A percentile compares a stretch with the other conserved stretches of the same genome.
Conservation (phyloP, 2,888 invertebrate species). For the Chrysopilus asiliformis region DNA sequence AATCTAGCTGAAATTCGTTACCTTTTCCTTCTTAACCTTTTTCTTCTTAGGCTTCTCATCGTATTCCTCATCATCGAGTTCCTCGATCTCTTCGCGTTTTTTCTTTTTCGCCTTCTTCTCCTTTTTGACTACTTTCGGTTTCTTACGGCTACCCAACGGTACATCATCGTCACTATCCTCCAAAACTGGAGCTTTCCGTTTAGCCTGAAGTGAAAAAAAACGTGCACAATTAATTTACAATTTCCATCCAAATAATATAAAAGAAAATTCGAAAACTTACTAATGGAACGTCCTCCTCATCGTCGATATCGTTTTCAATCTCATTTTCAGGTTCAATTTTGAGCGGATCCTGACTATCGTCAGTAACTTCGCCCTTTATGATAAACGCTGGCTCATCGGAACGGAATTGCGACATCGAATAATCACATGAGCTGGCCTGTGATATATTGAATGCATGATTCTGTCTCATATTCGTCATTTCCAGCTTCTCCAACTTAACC, state of each 20-base stretch:
- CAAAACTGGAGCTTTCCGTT: conserved; percentile 36
- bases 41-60: conserved; percentile 46
- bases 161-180: conserved; percentile 49
- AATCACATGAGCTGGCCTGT: conserved; percentile 56
- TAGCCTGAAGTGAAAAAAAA: conserved; percentile 15
- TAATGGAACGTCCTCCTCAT: conserved; percentile 64
- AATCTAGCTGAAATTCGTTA: conserved; percentile 11
- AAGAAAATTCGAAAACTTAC: conserved; percentile 39
- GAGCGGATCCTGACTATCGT: conserved; percentile 37
- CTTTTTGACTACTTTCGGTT: conserved; percentile 44
- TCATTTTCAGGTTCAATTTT: conserved; percentile 28
- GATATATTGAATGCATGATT: conserved; percentile 35
- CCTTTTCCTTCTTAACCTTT: conserved; percentile 31
- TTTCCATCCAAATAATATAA: too few species aligned
- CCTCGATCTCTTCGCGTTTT: conserved; percentile 40
- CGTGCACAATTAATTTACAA: too few species aligned
- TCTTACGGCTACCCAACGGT: conserved; percentile 54
- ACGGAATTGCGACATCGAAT: conserved; percentile 53
- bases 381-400: conserved; percentile 37
- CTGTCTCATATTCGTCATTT: conserved; percentile 4
- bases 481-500: neutral
- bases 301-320: conserved; percentile 37
- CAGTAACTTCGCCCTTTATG: conserved; percentile 41
- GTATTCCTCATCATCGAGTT: conserved; percentile 44
- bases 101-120: conserved; percentile 39